Evolutionary conservation across 2,113 vertebrate genomes (phyloP).

Genomic region (Candoia aspera): DNA sequence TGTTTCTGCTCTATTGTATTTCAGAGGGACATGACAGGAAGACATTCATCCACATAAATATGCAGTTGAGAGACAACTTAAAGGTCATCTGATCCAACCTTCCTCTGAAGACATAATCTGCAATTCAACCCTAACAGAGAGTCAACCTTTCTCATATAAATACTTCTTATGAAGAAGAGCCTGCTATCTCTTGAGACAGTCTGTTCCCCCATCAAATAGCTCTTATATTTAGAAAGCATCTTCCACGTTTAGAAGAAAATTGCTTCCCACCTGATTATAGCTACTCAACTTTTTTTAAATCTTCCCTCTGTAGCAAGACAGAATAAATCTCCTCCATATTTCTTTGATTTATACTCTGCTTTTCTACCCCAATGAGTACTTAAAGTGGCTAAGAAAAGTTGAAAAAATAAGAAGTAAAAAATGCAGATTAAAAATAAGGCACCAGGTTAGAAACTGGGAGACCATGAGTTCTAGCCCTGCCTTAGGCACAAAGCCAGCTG

Average conservation of each 20-base stretch:
- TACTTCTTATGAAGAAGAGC: background rate
- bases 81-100: background rate
- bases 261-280: background rate
- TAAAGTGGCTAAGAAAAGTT: background rate
- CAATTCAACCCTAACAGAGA: background rate
- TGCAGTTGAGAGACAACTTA: background rate
- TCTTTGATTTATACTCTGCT: background rate
- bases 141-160: background rate
- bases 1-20: background rate
- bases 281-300: background rate
- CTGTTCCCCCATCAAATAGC: background rate
- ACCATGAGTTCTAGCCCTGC: background rate
- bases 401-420: background rate
- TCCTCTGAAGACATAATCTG: background rate
- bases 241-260: background rate
- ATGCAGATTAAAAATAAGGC: background rate
- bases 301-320: background rate
- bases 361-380: background rate
- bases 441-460: background rate
- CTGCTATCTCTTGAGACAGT: background rate
- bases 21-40: background rate
- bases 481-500: background rate
- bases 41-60: background rate
- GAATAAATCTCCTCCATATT: background rate
- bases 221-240: background rate